A percentile compares a stretch with the other conserved stretches of the same genome.
Evolutionary conservation across 2,797 vertebrate species (phyloP).

Genomic region (Etheostoma nigrum): DNA sequence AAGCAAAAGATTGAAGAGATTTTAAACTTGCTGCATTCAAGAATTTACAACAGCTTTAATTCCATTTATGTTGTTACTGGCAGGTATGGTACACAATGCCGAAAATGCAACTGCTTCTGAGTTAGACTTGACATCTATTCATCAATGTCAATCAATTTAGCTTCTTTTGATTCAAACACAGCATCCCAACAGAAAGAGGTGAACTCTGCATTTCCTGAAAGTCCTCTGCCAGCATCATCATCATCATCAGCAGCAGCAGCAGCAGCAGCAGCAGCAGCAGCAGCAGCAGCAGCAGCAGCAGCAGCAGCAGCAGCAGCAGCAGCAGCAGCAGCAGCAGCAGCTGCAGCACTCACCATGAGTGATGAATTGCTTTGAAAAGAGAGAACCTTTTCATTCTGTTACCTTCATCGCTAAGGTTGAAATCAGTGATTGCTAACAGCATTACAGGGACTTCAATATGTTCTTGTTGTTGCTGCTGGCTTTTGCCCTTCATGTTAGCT

Average conservation of each 20-base stretch:
- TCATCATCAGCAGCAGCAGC: neutral
- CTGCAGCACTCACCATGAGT: conserved; percentile 8
- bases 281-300: conserved; percentile 6
- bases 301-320: conserved; percentile 4
- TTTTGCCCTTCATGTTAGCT: neutral
- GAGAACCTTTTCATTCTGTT: conserved; percentile 14
- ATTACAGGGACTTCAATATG: conserved; percentile 14
- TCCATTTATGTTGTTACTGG: neutral
- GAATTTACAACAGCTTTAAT: neutral
- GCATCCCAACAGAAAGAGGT: conserved; percentile 7
- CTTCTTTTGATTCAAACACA: neutral
- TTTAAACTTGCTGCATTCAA: neutral
- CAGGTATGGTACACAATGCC: neutral
- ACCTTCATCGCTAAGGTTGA: conserved; percentile 3
- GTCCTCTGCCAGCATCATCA: neutral
- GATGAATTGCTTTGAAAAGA: conserved; percentile 31
- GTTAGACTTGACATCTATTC: neutral
- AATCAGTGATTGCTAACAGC: conserved; percentile 12
- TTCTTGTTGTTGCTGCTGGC: conserved; percentile 6
- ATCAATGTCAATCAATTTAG: neutral
- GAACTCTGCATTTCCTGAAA: conserved; percentile 4
- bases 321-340: conserved; percentile 5
- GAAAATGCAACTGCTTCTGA: neutral
- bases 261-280: conserved; percentile 3
- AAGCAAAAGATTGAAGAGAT: conserved; percentile 15